These are phyloP conservation scores for Eubasilissa splendida DNA, from an alignment of 2,888 invertebrate genomes.

Conservation along the genomic window DNA sequence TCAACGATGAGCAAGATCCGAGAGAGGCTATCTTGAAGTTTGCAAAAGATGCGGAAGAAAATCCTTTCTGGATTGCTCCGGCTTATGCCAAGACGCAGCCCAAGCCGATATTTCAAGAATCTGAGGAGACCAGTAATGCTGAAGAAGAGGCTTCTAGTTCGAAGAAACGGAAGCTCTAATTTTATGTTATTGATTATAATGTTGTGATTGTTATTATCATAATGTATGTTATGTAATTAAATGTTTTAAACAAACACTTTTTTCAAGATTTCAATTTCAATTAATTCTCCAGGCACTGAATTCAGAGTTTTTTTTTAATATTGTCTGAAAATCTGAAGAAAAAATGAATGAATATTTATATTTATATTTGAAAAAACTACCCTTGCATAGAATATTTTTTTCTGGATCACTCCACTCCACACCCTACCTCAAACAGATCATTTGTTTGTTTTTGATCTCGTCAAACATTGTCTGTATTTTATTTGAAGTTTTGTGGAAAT, in stretches of 20 bases:
- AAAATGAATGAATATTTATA: too few relatives aligned
- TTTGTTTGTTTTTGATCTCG: too few relatives aligned
- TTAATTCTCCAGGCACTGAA: not conserved
- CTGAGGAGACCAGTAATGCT: slow-evolving; percentile 62
- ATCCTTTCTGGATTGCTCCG: slow-evolving; percentile 97
- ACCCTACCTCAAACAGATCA: too few relatives aligned
- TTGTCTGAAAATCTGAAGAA: too few relatives aligned
- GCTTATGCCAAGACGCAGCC: slow-evolving; percentile 94
- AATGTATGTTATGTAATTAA: not conserved
- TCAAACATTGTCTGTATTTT: too few relatives aligned
- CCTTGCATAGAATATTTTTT: too few relatives aligned
- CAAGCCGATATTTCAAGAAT: slow-evolving; percentile 82
- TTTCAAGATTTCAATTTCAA: not conserved
- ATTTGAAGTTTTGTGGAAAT: too few relatives aligned
- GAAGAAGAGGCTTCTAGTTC: slow-evolving; percentile 71
- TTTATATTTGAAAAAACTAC: too few relatives aligned
- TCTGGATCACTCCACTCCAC: too few relatives aligned
- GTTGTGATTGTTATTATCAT: not conserved
- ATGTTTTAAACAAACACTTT: not conserved
- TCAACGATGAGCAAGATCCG: slow-evolving; percentile 94
- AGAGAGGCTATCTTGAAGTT: slow-evolving; percentile 94
- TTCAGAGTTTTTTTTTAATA: too few relatives aligned
- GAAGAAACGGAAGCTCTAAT: slow-evolving; percentile 70
- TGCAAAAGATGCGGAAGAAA: slow-evolving; percentile 95
- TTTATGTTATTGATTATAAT: slow-evolving; percentile 5